Percentiles rank a stretch among this genome's conserved stretches.
These are phyloP conservation scores for Bucco capensis DNA, from an alignment of 2,113 vertebrate genomes.

Conservation along the genomic window DNA sequence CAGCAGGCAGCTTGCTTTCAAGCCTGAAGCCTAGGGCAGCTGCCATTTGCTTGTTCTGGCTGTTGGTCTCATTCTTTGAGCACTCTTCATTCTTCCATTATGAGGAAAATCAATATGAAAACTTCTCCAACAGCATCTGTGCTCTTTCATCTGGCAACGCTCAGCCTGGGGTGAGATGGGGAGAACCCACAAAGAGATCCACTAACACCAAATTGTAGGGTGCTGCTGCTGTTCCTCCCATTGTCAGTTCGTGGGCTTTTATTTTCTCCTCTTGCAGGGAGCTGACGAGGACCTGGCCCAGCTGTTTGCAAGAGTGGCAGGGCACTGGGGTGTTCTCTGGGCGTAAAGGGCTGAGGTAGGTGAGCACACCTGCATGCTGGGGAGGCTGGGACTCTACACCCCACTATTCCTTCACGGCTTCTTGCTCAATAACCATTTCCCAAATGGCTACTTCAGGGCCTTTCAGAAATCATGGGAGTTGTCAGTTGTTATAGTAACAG, in stretches of 20 bases:
- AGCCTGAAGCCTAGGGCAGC: background rate
- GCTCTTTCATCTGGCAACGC: background rate
- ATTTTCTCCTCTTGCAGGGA: background rate
- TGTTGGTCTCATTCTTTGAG: background rate
- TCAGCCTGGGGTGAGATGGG: background rate
- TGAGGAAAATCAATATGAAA: background rate
- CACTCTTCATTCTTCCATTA: background rate
- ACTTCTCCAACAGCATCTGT: background rate
- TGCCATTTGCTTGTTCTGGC: background rate
- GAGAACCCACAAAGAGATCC: background rate
- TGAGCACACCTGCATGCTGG: background rate
- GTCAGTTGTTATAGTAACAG: conserved; percentile 63
- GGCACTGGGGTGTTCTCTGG: background rate
- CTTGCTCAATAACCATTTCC: background rate
- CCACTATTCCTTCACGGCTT: background rate
- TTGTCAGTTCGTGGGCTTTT: background rate
- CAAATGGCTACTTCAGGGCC: background rate
- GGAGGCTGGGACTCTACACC: background rate
- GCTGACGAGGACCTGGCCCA: background rate
- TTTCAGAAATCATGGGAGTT: conserved; percentile 34
- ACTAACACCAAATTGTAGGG: rapidly evolving
- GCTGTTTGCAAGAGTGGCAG: background rate
- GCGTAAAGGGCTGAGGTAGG: background rate
- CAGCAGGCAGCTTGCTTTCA: background rate
- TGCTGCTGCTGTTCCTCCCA: rapidly evolving